A percentile compares a stretch with the other conserved stretches of the same genome.
Evolutionary conservation across 2,113 vertebrate species (phyloP).

Genomic region (Puffinus mauretanicus): DNA sequence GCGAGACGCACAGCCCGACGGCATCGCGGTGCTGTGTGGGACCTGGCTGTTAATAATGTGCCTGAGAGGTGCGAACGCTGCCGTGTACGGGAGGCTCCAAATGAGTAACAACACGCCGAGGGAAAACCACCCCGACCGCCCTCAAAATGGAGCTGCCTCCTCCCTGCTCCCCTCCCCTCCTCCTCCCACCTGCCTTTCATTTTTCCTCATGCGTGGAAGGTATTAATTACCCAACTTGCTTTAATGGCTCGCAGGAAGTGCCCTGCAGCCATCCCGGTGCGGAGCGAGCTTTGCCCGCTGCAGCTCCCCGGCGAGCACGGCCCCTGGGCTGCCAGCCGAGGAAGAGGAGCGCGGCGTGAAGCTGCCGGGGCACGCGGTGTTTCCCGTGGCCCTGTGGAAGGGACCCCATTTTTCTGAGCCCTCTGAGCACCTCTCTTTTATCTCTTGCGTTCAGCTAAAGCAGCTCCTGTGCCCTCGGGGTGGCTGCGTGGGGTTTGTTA

Average conservation of each 20-base stretch:
- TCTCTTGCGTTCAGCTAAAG: neutral
- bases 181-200: constrained; percentile 32
- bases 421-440: neutral
- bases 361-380: neutral
- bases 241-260: constrained; percentile 43
- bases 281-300: neutral
- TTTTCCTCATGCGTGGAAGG: constrained; percentile 52
- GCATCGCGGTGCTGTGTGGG: neutral
- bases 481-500: neutral
- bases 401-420: neutral
- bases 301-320: fast-evolving
- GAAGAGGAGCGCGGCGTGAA: neutral
- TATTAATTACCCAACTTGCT: constrained; percentile 34
- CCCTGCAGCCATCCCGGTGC: neutral
- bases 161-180: neutral
- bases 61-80: neutral
- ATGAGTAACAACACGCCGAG: fast-evolving
- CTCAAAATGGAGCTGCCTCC: neutral
- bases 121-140: neutral
- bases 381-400: neutral
- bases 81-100: neutral
- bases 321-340: neutral
- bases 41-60: fast-evolving
- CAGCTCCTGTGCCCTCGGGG: neutral
- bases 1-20: fast-evolving